Evolutionary conservation across 2,888 invertebrate species (phyloP).

Genomic region (Ashinkailepas kermadecensis): DNA sequence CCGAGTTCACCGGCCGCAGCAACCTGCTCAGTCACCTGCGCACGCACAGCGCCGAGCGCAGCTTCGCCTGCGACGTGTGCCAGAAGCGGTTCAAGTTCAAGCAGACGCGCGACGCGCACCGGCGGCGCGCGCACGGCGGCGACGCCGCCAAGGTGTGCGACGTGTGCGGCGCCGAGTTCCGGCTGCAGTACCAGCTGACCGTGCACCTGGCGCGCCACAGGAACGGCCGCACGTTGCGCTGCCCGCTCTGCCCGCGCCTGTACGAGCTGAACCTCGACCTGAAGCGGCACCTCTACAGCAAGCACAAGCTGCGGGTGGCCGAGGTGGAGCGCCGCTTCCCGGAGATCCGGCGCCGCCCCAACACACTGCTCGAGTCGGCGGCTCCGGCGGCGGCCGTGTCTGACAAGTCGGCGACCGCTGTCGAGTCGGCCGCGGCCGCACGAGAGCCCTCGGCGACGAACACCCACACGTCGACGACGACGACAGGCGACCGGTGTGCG

Average conservation of each 20-base stretch:
- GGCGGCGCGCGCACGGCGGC: conserved; percentile 47
- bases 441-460: conserved; percentile 28
- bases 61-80: conserved; percentile 51
- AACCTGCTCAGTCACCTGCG: conserved; percentile 51
- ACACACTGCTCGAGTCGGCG: conserved; percentile 28
- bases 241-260: conserved; percentile 51
- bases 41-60: conserved; percentile 46
- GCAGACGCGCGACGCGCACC: conserved; percentile 50
- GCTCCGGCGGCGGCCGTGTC: conserved; percentile 21
- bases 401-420: conserved; percentile 28
- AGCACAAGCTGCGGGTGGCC: conserved; percentile 7
- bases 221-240: conserved; percentile 50
- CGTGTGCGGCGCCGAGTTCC: conserved; percentile 46
- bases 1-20: conserved; percentile 54
- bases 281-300: conserved; percentile 45
- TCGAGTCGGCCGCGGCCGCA: conserved; percentile 27
- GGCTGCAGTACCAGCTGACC: conserved; percentile 49
- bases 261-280: conserved; percentile 52
- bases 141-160: conserved; percentile 47
- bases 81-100: conserved; percentile 52
- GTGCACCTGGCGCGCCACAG: conserved; percentile 50
- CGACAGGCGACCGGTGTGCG: too few relatives aligned
- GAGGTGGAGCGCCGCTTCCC: conserved; percentile 29
- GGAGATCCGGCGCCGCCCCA: conserved; percentile 29
- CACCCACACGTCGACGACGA: conserved; percentile 12